A percentile compares a stretch with the other conserved stretches of the same genome.
Evolutionary conservation across 2,797 vertebrate species (phyloP).

Genomic region (Falco biarmicus): DNA sequence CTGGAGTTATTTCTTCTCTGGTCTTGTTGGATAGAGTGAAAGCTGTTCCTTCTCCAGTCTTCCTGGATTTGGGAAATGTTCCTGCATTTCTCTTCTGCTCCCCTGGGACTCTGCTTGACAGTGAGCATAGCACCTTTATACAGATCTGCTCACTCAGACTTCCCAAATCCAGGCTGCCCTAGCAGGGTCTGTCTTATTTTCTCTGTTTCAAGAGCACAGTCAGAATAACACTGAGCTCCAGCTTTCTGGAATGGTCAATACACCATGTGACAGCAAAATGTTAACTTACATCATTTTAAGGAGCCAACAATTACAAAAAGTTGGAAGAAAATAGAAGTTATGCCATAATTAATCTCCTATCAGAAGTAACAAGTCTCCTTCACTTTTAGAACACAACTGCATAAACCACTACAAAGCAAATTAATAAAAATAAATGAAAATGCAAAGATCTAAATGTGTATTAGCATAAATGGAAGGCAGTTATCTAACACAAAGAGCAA

Average conservation of each 20-base stretch:
- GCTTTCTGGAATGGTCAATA: background rate
- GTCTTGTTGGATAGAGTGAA: background rate
- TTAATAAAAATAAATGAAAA: background rate
- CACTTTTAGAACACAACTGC: background rate
- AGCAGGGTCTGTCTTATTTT: background rate
- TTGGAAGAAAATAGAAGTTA: background rate
- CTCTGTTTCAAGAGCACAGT: background rate
- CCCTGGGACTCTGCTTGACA: background rate
- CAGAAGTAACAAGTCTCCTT: background rate
- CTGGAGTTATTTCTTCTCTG: background rate
- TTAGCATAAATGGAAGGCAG: background rate
- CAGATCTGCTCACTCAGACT: background rate
- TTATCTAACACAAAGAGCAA: background rate
- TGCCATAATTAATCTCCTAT: background rate
- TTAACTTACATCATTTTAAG: background rate
- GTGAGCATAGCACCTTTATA: background rate
- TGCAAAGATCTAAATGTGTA: background rate
- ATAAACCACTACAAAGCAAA: background rate
- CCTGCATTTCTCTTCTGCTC: background rate
- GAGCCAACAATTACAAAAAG: background rate
- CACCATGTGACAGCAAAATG: background rate
- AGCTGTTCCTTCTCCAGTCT: background rate
- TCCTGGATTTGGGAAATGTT: background rate
- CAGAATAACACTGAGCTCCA: background rate
- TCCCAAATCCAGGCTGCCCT: background rate